Conservation (phyloP, 2,113 vertebrate species). For the Ammospiza caudacuta region DNA sequence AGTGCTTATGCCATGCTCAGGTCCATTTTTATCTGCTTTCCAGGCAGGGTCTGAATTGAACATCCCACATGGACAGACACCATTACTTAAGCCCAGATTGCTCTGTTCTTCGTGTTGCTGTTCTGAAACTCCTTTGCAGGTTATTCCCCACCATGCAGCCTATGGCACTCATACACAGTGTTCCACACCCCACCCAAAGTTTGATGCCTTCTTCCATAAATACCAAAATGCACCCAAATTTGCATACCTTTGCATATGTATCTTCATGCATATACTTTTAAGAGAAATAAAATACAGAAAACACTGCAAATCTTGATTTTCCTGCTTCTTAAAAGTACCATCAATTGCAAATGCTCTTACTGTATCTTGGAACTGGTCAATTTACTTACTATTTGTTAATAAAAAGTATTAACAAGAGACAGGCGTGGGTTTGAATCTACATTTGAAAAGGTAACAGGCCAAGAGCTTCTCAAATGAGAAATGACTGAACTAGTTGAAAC, state of each 20-base stretch:
- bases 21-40: neutral
- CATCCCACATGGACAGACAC: neutral
- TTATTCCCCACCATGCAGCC: neutral
- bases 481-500: neutral
- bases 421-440: neutral
- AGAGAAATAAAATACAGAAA: neutral
- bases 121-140: neutral
- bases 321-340: neutral
- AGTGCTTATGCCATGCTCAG: neutral
- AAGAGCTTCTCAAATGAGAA: neutral
- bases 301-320: neutral
- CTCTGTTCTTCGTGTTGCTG: neutral
- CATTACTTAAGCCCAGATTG: neutral
- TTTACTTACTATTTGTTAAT: neutral
- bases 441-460: neutral
- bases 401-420: neutral
- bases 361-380: neutral
- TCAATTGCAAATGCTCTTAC: neutral
- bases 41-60: neutral
- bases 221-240: neutral
- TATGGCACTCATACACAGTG: neutral
- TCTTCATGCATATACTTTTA: neutral
- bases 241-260: neutral
- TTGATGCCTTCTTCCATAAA: neutral
- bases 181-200: neutral